Percentiles rank a stretch among this genome's conserved stretches.
phyloP scores from a whole-genome alignment of 1,140 invertebrate species.

The Acromyrmex echinatior region DNA sequence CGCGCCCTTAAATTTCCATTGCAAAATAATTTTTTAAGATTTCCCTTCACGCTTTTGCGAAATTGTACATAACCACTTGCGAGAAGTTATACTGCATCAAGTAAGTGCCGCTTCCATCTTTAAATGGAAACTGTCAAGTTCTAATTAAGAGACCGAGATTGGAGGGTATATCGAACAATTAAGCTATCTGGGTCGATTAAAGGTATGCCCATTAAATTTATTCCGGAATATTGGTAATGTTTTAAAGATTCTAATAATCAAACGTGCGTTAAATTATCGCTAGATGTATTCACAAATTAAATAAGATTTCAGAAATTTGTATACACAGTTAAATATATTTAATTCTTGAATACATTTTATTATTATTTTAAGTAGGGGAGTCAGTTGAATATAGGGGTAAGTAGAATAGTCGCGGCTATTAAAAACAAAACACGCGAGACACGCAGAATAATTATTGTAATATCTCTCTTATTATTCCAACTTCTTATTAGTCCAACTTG shows the following conservation, averaged over 20 bases:
- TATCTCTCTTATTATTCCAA: conserved; percentile 88
- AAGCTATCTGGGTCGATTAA: conserved; percentile 90
- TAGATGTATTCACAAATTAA: neutral
- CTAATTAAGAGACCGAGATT: conserved; percentile 71
- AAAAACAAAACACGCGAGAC: too few relatives aligned
- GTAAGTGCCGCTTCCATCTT: conserved; percentile 96
- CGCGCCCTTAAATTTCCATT: conserved; percentile 92
- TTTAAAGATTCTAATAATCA: conserved; percentile 89
- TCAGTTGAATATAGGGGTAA: too few relatives aligned
- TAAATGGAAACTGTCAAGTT: conserved; percentile 78
- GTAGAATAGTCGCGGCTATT: too few relatives aligned
- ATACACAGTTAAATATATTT: neutral
- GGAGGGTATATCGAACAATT: conserved; percentile 87
- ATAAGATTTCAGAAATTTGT: neutral
- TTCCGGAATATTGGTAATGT: conserved; percentile 93
- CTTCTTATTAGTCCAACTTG: conserved; percentile 94
- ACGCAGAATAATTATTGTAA: conserved; percentile 92
- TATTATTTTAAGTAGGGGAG: neutral
- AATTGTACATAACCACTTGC: conserved; percentile 95
- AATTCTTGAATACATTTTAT: too few relatives aligned
- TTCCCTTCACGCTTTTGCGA: conserved; percentile 94
- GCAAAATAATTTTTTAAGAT: conserved; percentile 93
- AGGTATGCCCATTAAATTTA: conserved; percentile 94
- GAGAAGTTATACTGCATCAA: conserved; percentile 97
- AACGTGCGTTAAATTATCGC: neutral